Conservation (phyloP, 2,113 vertebrate species). For the Collichthys lucidus region DNA sequence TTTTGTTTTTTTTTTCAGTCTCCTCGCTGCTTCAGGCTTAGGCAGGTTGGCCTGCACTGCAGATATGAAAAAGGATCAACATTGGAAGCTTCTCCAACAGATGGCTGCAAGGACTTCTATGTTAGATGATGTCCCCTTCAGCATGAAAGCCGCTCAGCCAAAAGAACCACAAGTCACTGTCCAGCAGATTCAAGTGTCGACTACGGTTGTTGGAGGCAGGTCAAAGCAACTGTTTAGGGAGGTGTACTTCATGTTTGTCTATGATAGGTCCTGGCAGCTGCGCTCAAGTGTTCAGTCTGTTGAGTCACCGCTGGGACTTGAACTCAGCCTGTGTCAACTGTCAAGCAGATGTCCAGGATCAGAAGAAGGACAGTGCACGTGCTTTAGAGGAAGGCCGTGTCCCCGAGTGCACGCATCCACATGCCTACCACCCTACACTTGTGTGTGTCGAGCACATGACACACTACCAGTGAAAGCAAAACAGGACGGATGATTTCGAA, state of each 20-base stretch:
- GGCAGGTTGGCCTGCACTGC: conserved; percentile 44
- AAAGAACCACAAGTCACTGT: conserved; percentile 42
- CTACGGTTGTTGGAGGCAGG: conserved; percentile 58
- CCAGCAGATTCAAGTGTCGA: conserved; percentile 63
- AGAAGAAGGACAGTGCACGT: conserved; percentile 40
- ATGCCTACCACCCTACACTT: conserved; percentile 11
- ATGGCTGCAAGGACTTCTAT: conserved; percentile 59
- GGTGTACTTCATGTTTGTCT: conserved; percentile 62
- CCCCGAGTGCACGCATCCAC: conserved; percentile 1
- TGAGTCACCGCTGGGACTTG: conserved; percentile 54
- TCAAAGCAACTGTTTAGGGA: conserved; percentile 71
- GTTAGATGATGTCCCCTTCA: conserved; percentile 63
- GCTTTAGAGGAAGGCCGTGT: conserved; percentile 14
- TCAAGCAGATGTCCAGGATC: conserved; percentile 70
- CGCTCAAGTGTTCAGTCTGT: conserved; percentile 64
- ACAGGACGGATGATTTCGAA: conserved; percentile 18
- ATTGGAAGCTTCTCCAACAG: conserved; percentile 55
- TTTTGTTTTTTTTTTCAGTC: conserved; percentile 29
- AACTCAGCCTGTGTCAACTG: conserved; percentile 63
- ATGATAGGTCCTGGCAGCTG: conserved; percentile 70
- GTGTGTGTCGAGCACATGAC: conserved; percentile 9
- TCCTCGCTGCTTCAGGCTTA: conserved; percentile 55
- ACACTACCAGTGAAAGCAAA: neutral
- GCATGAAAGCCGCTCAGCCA: conserved; percentile 57
- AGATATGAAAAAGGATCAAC: conserved; percentile 63